Evolutionary conservation across 1,140 invertebrate species (phyloP).

Genomic region (Thalassaphorura encarpata): DNA sequence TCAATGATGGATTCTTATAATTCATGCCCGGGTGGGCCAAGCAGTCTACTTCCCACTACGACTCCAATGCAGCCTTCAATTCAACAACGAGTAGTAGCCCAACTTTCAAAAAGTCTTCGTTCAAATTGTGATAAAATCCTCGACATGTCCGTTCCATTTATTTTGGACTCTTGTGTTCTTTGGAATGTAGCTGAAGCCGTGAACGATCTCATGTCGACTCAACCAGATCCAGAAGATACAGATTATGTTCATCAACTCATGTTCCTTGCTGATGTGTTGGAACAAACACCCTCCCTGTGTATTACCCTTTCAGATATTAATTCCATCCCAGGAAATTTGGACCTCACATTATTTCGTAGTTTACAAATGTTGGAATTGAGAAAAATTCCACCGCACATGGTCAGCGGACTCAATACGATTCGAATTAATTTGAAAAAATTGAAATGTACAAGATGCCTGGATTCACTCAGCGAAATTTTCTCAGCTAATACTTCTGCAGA

Average conservation of each 20-base stretch:
- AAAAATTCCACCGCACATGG: conserved; percentile 18
- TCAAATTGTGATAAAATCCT: conserved; percentile 30
- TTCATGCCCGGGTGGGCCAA: not conserved
- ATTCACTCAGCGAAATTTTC: conserved; percentile 8
- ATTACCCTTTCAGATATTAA: conserved; percentile 7
- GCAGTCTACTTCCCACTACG: not conserved
- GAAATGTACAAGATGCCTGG: conserved; percentile 24
- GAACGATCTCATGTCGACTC: conserved; percentile 11
- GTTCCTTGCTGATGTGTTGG: conserved; percentile 27
- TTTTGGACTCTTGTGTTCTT: conserved; percentile 22
- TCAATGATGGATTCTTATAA: not conserved
- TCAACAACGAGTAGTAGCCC: not conserved
- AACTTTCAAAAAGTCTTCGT: conserved; percentile 18
- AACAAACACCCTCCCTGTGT: conserved; percentile 28
- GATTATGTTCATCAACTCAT: conserved; percentile 4
- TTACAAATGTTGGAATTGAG: conserved; percentile 27
- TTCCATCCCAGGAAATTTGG: conserved; percentile 7
- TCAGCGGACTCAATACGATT: conserved; percentile 12
- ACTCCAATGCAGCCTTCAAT: not conserved
- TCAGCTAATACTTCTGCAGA: not conserved
- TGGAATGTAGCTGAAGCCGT: conserved; percentile 13
- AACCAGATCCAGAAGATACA: conserved; percentile 6
- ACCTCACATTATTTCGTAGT: conserved; percentile 20
- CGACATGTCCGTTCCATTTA: conserved; percentile 23
- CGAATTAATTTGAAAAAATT: conserved; percentile 19